These are phyloP conservation scores for Caenorhabditis virilis DNA, from an alignment of 2,888 invertebrate species.

Conservation along the genomic window DNA sequence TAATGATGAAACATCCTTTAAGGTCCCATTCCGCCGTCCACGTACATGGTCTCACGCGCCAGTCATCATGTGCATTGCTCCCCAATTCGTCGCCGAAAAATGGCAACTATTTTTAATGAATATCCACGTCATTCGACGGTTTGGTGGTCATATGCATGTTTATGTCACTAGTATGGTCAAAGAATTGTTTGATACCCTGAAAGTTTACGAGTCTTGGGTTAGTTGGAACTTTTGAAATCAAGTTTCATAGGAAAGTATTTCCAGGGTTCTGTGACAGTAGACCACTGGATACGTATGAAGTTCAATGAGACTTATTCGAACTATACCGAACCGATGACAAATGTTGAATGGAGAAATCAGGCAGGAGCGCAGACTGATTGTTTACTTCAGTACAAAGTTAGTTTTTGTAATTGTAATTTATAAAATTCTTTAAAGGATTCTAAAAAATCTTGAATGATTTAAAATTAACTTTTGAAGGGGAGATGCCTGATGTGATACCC, in stretches of 20 bases:
- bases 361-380: conserved; percentile 48
- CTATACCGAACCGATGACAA: conserved; percentile 29
- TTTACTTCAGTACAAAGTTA: no score
- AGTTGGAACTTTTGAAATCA: conserved; percentile 2
- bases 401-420: no score
- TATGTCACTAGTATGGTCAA: conserved; percentile 43
- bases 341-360: conserved; percentile 48
- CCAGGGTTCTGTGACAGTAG: conserved; percentile 40
- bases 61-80: conserved; percentile 44
- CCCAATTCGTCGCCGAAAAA: conserved; percentile 45
- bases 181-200: conserved; percentile 32
- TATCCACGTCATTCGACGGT: conserved; percentile 37
- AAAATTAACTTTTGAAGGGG: no score
- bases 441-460: no score
- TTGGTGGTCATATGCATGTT: conserved; percentile 42
- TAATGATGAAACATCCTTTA: background rate
- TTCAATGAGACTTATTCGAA: conserved; percentile 12
- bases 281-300: conserved; percentile 43
- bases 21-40: conserved; percentile 35
- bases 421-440: no score
- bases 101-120: conserved; percentile 46
- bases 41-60: conserved; percentile 18
- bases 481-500: no score
- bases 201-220: conserved; percentile 36
- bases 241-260: background rate